These are phyloP conservation scores for Bathynomus jamesi DNA, from an alignment of 1,140 invertebrate species.

Conservation along the genomic window DNA sequence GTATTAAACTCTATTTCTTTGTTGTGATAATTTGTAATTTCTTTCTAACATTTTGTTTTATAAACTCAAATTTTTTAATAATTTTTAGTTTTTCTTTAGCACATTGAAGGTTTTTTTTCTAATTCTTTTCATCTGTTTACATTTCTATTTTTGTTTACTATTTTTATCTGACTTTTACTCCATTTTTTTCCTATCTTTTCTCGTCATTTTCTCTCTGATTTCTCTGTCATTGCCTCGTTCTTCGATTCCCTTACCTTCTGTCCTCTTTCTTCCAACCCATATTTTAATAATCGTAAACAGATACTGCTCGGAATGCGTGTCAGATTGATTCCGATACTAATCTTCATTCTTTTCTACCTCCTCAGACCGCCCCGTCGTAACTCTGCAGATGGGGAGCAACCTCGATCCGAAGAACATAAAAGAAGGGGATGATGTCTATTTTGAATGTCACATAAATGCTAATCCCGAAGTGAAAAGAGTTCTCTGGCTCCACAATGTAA, in stretches of 20 bases:
- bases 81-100: too few species aligned
- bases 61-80: too few species aligned
- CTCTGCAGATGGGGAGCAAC: constrained; percentile 70
- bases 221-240: background rate
- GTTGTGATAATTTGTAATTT: too few species aligned
- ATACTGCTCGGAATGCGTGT: too few species aligned
- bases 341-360: too few species aligned
- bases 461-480: constrained; percentile 46
- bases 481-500: constrained; percentile 45
- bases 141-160: background rate
- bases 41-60: too few species aligned
- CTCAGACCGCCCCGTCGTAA: constrained; percentile 78
- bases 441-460: constrained; percentile 46
- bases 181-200: background rate
- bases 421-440: constrained; percentile 48
- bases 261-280: background rate
- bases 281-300: too few species aligned
- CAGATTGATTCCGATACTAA: too few species aligned
- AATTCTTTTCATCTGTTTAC: too few species aligned
- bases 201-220: background rate
- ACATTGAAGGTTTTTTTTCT: too few species aligned
- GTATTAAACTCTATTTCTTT: too few species aligned
- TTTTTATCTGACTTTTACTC: background rate
- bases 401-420: constrained; percentile 68
- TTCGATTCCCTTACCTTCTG: background rate